Evolutionary conservation across 2,888 invertebrate species (phyloP).

Genomic region (Macrosiphum euphorbiae): DNA sequence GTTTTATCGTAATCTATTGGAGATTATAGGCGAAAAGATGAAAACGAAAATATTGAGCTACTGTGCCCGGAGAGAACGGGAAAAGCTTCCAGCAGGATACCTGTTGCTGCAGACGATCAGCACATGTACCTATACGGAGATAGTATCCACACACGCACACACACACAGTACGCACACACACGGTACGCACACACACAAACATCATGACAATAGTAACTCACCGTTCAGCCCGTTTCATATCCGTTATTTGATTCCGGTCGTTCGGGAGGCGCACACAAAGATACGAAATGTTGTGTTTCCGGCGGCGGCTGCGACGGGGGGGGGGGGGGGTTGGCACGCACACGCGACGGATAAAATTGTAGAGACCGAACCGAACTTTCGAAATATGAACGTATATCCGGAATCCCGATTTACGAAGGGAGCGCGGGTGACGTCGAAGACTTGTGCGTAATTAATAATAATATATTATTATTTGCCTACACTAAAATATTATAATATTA

Average conservation of each 20-base stretch:
- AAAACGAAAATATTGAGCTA: not conserved
- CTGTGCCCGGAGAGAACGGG: not conserved
- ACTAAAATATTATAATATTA: not conserved
- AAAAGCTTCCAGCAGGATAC: not conserved
- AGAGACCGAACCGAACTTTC: constrained; percentile 39
- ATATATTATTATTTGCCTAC: not conserved
- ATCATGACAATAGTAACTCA: constrained; percentile 6
- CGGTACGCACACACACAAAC: no score
- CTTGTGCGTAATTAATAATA: not conserved
- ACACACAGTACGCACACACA: not conserved
- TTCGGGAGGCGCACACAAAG: not conserved
- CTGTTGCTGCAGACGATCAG: constrained; percentile 32
- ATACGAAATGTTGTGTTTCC: not conserved
- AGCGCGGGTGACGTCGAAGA: not conserved
- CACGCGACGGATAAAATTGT: not conserved
- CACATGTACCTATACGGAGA: not conserved
- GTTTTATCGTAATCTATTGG: not conserved
- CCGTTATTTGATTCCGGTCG: not conserved
- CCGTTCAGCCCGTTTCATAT: constrained; percentile 49
- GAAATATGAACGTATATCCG: constrained; percentile 16
- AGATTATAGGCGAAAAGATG: not conserved
- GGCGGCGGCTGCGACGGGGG: not conserved
- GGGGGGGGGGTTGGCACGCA: not conserved
- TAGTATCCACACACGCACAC: not conserved
- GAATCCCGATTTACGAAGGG: constrained; percentile 18